phyloP scores from a whole-genome alignment of 2,797 vertebrate species.

The Mycteria americana region DNA sequence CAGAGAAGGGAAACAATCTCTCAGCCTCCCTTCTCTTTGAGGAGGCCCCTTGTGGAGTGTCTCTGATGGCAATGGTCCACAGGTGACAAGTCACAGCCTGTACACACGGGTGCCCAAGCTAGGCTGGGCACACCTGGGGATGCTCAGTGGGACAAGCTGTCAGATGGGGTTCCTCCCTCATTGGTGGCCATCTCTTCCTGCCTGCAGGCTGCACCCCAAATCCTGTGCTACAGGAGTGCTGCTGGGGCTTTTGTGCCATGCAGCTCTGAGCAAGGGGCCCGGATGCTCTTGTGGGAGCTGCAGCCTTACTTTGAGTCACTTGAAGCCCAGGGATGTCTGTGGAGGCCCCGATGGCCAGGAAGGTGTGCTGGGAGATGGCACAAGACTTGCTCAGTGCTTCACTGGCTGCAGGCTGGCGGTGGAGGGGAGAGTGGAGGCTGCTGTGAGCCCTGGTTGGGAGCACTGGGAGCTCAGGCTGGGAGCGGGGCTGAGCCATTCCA shows the following conservation, averaged over 20 bases:
- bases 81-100: not conserved
- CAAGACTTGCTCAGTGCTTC: not conserved
- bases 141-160: not conserved
- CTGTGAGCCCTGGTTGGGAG: not conserved
- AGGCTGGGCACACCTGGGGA: not conserved
- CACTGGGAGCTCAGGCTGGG: not conserved
- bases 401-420: not conserved
- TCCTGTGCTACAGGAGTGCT: not conserved
- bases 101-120: not conserved
- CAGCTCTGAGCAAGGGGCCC: not conserved
- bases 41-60: not conserved
- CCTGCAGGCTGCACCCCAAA: not conserved
- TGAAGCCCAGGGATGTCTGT: not conserved
- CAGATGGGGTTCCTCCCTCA: not conserved
- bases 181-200: not conserved
- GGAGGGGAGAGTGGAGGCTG: not conserved
- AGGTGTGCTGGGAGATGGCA: not conserved
- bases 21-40: not conserved
- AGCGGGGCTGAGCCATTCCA: not conserved
- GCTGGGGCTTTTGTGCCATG: not conserved
- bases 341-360: not conserved
- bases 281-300: not conserved
- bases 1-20: constrained; percentile 5
- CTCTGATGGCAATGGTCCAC: not conserved
- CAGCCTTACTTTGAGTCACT: not conserved